Percentiles rank a stretch among this genome's conserved stretches.
Evolutionary conservation across 2,113 vertebrate genomes (phyloP).

Genomic region (Progne subis): DNA sequence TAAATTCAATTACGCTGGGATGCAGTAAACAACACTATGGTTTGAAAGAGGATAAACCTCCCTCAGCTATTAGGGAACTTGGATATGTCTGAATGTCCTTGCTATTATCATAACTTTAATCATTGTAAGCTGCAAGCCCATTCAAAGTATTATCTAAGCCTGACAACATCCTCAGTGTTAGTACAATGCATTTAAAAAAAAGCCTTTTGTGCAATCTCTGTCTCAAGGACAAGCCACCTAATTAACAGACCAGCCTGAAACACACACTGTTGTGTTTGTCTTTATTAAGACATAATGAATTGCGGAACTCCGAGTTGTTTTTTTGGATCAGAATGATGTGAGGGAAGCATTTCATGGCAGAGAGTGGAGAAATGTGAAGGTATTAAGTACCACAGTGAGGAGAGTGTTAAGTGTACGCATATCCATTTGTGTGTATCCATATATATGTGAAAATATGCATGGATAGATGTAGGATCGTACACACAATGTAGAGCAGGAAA

Average conservation of each 20-base stretch:
- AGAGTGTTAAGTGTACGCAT: not conserved
- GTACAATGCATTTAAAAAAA: not conserved
- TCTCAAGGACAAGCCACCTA: not conserved
- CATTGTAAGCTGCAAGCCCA: not conserved
- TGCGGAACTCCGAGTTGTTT: not conserved
- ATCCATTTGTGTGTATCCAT: accelerated
- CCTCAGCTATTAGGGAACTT: conserved; percentile 27
- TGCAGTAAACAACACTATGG: conserved; percentile 19
- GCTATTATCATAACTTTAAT: conserved; percentile 10
- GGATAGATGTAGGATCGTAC: too few species aligned
- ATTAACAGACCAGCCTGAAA: not conserved
- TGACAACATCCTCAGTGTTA: not conserved
- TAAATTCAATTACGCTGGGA: conserved; percentile 39
- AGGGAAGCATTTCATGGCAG: not conserved
- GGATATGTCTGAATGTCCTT: conserved; percentile 42
- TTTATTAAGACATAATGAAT: not conserved
- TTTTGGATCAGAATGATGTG: not conserved
- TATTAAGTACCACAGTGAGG: not conserved
- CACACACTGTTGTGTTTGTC: not conserved
- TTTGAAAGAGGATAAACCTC: conserved; percentile 30
- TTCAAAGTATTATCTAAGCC: not conserved
- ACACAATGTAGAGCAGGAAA: accelerated
- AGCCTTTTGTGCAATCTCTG: not conserved
- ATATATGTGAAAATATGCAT: accelerated
- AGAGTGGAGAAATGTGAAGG: not conserved